Evolutionary conservation across 2,888 invertebrate species (phyloP), one percentile per base, ranked within the genome.

Genomic region (Melieria picta): DNA sequence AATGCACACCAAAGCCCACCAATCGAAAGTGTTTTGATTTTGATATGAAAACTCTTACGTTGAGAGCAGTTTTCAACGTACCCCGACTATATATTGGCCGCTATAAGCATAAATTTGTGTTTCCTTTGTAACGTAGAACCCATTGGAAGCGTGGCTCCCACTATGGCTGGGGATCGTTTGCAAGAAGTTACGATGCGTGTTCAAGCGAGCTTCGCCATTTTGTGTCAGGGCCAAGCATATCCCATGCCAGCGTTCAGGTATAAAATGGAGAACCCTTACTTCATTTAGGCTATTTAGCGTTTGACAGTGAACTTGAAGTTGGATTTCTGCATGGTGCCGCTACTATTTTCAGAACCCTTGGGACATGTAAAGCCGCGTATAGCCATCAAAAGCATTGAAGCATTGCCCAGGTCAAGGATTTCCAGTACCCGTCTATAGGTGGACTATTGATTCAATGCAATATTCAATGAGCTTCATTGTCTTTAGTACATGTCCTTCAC

Each of bases 161-260:
- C 90, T 83, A 87, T 91, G 79, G 89, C 90, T 3, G 86, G 87
- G 4, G 85, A 86, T 87, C 89, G 89, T 74, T 87, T 90, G 77
- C 89, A 90, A 85, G 89, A 90, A 80, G 85, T 88, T 74, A 85
- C 87, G 71, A 83, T 88, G 80, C 83, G 82, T 76, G 80, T 80
- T 72, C 81, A 76, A 6, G 86, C 88, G 78, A 89, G 88, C 78
- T 90, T 92, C 78, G 90, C 92, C 73, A 89, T 92, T 79, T 88
- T 92, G 81, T 94, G 93, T 86, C 91, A 91, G 79, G 91, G 92
- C 81, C 93, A 94, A 89, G 91, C 91, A 74, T 93, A 90, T 87
- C 93, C 93, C 73, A 90, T 91, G 83, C 93, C 93, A 74, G 85
- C 87, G 69, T 93, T 92, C 90, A 93, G 93, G 93, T 93, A 91